phyloP scores from a whole-genome alignment of 1,140 invertebrate species.

The Pseudoatta argentina region DNA sequence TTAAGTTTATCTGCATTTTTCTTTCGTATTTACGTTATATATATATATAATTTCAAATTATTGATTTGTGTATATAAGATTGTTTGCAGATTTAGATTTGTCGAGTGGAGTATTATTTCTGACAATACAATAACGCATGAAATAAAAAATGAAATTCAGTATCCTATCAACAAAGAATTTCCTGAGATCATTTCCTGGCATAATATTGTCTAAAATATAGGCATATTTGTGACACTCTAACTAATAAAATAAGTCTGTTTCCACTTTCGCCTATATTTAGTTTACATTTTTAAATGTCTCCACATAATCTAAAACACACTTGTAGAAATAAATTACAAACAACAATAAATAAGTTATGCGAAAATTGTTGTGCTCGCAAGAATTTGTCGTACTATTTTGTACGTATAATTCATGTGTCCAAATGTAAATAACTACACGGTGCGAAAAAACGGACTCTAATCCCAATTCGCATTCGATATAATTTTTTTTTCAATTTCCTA shows the following conservation, averaged over 20 bases:
- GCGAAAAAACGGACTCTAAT: background rate
- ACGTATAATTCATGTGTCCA: background rate
- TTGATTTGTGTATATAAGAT: background rate
- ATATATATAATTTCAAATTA: background rate
- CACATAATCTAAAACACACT: conserved; percentile 8
- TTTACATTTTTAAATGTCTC: conserved; percentile 3
- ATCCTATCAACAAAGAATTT: background rate
- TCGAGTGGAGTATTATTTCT: conserved; percentile 19
- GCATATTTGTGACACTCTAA: background rate
- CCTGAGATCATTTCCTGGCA: conserved; percentile 14
- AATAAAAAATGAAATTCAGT: conserved; percentile 8
- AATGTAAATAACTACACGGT: conserved; percentile 9
- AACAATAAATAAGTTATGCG: conserved; percentile 46
- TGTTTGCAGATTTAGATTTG: conserved; percentile 29
- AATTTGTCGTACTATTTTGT: background rate
- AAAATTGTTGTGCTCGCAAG: conserved; percentile 34
- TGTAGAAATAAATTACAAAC: conserved; percentile 40
- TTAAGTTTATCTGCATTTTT: conserved; percentile 17
- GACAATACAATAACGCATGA: conserved; percentile 3
- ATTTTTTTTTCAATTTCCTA: conserved; percentile 12
- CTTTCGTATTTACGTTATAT: background rate
- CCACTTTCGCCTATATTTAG: background rate
- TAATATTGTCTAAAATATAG: conserved; percentile 37
- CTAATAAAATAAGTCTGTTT: background rate
- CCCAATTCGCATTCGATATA: background rate